Evolutionary conservation across 2,113 vertebrate species (phyloP).

Genomic region (Eudyptes chrysolophus): DNA sequence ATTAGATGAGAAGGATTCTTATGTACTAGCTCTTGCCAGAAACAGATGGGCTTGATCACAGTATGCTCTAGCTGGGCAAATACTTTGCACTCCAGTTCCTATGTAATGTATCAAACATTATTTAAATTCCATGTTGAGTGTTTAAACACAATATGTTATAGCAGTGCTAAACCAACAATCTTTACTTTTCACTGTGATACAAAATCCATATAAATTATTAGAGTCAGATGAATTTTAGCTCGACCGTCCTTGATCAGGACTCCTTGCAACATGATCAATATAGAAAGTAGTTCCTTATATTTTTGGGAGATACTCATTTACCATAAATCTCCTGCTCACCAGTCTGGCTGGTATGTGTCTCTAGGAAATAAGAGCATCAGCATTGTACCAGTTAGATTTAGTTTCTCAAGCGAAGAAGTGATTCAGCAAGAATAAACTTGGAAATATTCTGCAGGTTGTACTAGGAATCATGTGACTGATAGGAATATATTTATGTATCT

Average conservation of each 20-base stretch:
- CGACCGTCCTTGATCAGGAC: not conserved
- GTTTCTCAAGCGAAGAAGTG: not conserved
- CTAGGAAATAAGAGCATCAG: not conserved
- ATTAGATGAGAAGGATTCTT: not conserved
- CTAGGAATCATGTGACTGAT: not conserved
- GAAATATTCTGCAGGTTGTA: not conserved
- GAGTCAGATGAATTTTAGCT: not conserved
- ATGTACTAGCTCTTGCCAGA: not conserved
- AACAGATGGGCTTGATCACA: conserved; percentile 10
- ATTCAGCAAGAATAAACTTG: not conserved
- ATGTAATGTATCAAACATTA: not conserved
- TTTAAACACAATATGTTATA: not conserved
- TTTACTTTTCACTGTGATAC: not conserved
- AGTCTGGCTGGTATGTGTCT: not conserved
- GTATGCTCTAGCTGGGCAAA: not conserved
- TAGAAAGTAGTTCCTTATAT: not conserved
- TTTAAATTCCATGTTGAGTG: not conserved
- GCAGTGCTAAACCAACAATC: not conserved
- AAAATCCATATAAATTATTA: not conserved
- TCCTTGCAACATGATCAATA: not conserved
- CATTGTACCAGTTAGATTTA: not conserved
- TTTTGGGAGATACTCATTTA: not conserved
- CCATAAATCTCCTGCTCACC: not conserved
- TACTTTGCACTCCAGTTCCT: not conserved
- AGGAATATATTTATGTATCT: not conserved